Conservation (phyloP, 2,888 invertebrate species). For the Caradrina clavipalpis region DNA sequence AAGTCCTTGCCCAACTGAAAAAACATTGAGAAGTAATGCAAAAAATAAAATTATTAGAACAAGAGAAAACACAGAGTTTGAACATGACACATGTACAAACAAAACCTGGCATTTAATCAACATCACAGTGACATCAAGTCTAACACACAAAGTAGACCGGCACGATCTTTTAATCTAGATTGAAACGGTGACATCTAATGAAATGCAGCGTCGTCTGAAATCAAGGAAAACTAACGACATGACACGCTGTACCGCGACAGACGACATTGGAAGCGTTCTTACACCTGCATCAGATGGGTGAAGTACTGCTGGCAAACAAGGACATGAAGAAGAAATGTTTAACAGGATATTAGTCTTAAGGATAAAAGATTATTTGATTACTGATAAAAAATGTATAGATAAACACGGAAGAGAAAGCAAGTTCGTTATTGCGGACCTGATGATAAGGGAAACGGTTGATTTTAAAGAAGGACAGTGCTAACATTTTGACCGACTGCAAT, state of each 20-base stretch:
- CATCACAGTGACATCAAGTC: constrained; percentile 24
- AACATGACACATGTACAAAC: constrained; percentile 16
- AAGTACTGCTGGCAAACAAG: constrained; percentile 60
- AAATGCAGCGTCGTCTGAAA: constrained; percentile 50
- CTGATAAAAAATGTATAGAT: not conserved
- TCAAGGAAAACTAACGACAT: constrained; percentile 59
- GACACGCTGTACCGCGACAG: constrained; percentile 58
- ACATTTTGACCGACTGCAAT: not conserved
- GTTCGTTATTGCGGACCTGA: too few species aligned
- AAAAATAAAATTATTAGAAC: not conserved
- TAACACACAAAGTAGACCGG: constrained; percentile 47
- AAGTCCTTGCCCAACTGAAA: constrained; percentile 2
- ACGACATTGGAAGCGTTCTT: constrained; percentile 58
- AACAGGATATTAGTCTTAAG: not conserved
- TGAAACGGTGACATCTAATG: constrained; percentile 46
- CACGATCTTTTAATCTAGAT: constrained; percentile 47
- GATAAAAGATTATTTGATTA: too few species aligned
- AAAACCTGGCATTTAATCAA: constrained; percentile 38
- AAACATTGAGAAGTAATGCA: not conserved
- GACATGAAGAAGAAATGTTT: not conserved
- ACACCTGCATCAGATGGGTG: constrained; percentile 64
- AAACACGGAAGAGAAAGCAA: too few species aligned
- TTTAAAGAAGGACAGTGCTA: not conserved
- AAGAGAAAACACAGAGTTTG: constrained; percentile 22
- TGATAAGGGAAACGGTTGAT: not conserved